Evolutionary conservation across 2,797 vertebrate species (phyloP).

Genomic region (Eurystomus glaucurus): DNA sequence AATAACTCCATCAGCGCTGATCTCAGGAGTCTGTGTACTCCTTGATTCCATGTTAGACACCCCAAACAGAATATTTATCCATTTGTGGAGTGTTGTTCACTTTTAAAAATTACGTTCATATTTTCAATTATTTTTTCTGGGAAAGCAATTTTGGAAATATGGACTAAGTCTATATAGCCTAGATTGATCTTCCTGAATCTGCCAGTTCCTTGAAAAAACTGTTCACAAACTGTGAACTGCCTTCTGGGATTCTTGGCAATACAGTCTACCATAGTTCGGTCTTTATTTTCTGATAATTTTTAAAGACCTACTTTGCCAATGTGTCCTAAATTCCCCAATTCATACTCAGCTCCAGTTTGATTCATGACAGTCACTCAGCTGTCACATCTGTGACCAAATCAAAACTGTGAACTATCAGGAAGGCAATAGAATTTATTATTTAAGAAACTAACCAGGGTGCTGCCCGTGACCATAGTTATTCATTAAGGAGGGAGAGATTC

Average conservation of each 20-base stretch:
- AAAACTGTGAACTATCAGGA: neutral
- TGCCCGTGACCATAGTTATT: neutral
- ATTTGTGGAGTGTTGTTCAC: neutral
- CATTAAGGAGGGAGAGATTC: neutral
- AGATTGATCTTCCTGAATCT: neutral
- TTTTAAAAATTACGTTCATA: neutral
- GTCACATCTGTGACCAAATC: neutral
- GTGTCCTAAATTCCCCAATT: neutral
- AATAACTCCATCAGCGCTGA: neutral
- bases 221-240: neutral
- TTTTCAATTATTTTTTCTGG: neutral
- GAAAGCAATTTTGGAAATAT: neutral
- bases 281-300: neutral
- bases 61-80: neutral
- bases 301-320: neutral
- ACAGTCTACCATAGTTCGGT: neutral
- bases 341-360: neutral
- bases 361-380: neutral
- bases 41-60: neutral
- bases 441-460: neutral
- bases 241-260: neutral
- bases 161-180: neutral
- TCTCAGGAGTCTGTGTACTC: neutral
- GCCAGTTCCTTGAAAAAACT: neutral
- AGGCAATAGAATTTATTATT: neutral